Conservation (phyloP, 1,140 invertebrate genomes). For the Aphis gossypii region DNA sequence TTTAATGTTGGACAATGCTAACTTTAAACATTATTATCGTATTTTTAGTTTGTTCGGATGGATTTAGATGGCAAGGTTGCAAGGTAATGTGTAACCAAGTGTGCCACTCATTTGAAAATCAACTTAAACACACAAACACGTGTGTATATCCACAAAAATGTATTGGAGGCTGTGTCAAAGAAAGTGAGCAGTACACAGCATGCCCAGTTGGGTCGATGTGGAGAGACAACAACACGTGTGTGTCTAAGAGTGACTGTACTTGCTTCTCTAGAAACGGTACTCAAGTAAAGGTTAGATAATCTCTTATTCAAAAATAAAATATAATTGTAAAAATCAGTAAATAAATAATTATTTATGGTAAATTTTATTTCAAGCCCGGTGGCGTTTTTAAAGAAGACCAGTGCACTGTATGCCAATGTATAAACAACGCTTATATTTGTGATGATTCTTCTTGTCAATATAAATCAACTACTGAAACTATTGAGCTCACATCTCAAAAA, state of each 20-base stretch:
- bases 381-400: slow-evolving; percentile 67
- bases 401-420: slow-evolving; percentile 78
- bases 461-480: slow-evolving; percentile 42
- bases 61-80: slow-evolving; percentile 67
- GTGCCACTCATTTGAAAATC: slow-evolving; percentile 68
- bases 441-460: slow-evolving; percentile 66
- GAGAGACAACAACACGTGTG: slow-evolving; percentile 75
- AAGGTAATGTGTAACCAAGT: slow-evolving; percentile 71
- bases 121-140: slow-evolving; percentile 64
- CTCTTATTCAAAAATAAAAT: neutral
- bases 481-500: slow-evolving; percentile 30
- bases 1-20: neutral
- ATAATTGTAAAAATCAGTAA: neutral
- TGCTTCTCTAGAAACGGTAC: slow-evolving; percentile 71
- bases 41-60: slow-evolving; percentile 9
- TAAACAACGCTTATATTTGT: slow-evolving; percentile 77
- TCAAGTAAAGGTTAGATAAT: slow-evolving; percentile 69
- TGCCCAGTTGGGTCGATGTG: slow-evolving; percentile 68
- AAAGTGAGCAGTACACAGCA: slow-evolving; percentile 42
- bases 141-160: slow-evolving; percentile 63
- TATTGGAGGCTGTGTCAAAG: slow-evolving; percentile 61
- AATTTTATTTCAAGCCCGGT: slow-evolving; percentile 67
- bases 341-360: slow-evolving; percentile 47
- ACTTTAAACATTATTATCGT: neutral
- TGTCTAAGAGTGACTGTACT: slow-evolving; percentile 73